Conservation (phyloP, 2,113 vertebrate species). For the Actenoides hombroni region DNA sequence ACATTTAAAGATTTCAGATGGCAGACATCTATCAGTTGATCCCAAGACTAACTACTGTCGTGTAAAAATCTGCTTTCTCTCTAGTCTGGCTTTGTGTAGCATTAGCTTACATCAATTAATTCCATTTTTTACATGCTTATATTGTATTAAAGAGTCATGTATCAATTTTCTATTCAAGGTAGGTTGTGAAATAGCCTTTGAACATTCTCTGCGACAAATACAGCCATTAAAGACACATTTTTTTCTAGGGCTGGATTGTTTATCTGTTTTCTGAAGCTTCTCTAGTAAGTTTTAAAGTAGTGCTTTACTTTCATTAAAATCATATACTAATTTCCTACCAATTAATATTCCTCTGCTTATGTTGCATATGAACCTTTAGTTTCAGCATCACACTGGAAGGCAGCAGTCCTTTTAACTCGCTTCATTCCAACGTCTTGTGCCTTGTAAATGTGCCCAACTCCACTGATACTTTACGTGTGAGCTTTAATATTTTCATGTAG, state of each 20-base stretch:
- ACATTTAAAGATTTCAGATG: neutral
- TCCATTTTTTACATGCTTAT: neutral
- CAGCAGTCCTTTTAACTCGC: neutral
- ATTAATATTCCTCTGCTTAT: neutral
- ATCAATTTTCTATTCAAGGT: neutral
- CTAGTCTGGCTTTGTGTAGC: neutral
- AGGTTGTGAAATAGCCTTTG: neutral
- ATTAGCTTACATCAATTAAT: neutral
- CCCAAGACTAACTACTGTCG: no score
- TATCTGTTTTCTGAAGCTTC: neutral
- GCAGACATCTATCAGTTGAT: neutral
- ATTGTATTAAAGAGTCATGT: neutral
- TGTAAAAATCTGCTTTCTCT: neutral
- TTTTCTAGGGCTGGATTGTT: neutral
- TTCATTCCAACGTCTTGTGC: neutral
- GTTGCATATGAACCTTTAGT: no score
- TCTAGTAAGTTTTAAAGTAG: neutral
- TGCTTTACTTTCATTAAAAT: neutral
- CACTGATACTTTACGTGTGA: neutral
- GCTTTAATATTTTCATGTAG: no score
- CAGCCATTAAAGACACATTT: neutral
- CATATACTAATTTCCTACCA: neutral
- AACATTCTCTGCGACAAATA: neutral
- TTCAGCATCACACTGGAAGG: neutral
- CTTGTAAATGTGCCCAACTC: neutral